Conservation (phyloP, 2,888 invertebrate species). For the Aelia acuminata region DNA sequence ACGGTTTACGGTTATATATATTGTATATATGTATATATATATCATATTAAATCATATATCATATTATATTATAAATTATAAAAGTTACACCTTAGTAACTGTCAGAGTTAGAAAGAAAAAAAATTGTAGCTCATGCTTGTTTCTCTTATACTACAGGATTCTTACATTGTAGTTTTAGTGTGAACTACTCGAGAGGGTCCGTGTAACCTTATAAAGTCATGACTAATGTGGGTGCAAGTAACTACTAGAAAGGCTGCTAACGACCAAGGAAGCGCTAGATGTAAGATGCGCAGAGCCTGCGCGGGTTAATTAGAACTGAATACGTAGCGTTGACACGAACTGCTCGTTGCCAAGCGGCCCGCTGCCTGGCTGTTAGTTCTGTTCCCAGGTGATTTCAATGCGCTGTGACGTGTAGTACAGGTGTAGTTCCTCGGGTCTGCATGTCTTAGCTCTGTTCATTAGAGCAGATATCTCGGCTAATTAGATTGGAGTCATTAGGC, state of each 20-base stretch:
- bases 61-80: no score
- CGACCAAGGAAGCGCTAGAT: conserved; percentile 7
- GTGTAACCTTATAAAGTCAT: conserved; percentile 18
- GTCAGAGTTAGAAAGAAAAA: not conserved
- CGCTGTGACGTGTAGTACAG: not conserved
- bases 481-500: not conserved
- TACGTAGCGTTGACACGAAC: conserved; percentile 5
- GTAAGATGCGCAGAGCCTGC: not conserved
- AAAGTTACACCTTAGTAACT: not conserved
- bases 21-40: no score
- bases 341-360: not conserved
- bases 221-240: conserved; percentile 11
- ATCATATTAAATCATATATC: no score
- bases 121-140: not conserved
- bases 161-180: not conserved
- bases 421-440: not conserved
- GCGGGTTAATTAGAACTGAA: conserved; percentile 19
- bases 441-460: conserved; percentile 5
- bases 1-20: no score
- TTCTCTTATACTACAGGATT: not conserved
- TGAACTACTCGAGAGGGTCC: not conserved
- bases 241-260: conserved; percentile 14
- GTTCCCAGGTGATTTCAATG: not conserved
- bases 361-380: not conserved
- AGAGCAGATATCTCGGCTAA: not conserved